These are phyloP conservation scores for Listronotus oregonensis DNA, from an alignment of 1,140 invertebrate species.

Conservation along the genomic window DNA sequence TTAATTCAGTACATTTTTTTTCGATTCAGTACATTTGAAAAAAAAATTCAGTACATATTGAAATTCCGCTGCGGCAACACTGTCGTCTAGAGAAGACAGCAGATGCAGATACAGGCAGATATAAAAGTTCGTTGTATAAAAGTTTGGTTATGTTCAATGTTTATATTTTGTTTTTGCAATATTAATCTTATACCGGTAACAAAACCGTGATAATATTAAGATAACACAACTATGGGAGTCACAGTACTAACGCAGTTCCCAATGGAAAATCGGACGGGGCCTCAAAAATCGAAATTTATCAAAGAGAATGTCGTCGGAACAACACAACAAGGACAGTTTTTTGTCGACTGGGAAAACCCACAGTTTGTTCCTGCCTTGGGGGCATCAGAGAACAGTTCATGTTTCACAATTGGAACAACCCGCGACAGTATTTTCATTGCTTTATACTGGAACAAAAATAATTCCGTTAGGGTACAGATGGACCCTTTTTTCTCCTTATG, in stretches of 20 bases:
- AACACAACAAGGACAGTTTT: conserved; percentile 83
- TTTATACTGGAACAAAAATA: conserved; percentile 85
- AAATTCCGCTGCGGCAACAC: too few species aligned
- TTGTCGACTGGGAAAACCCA: conserved; percentile 96
- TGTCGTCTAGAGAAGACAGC: too few species aligned
- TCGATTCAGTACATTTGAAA: too few species aligned
- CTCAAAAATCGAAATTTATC: conserved; percentile 84
- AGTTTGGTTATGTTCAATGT: too few species aligned
- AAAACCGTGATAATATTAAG: background rate
- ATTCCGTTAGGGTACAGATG: conserved; percentile 88
- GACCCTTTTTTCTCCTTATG: conserved; percentile 89
- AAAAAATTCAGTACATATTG: too few species aligned
- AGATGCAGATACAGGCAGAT: too few species aligned
- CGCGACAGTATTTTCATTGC: conserved; percentile 88
- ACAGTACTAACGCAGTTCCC: conserved; percentile 78
- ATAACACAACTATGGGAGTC: conserved; percentile 48
- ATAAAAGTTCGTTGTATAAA: too few species aligned
- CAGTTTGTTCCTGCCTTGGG: conserved; percentile 73
- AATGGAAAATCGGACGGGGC: conserved; percentile 82
- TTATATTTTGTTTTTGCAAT: too few species aligned
- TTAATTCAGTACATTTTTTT: too few species aligned
- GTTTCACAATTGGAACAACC: conserved; percentile 95
- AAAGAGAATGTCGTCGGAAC: conserved; percentile 88
- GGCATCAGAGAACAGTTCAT: conserved; percentile 80
- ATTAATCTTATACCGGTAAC: too few species aligned